Base-by-base conservation (phyloP, 2,888 invertebrate genomes). In the Eupithecia exiguata region DNA sequence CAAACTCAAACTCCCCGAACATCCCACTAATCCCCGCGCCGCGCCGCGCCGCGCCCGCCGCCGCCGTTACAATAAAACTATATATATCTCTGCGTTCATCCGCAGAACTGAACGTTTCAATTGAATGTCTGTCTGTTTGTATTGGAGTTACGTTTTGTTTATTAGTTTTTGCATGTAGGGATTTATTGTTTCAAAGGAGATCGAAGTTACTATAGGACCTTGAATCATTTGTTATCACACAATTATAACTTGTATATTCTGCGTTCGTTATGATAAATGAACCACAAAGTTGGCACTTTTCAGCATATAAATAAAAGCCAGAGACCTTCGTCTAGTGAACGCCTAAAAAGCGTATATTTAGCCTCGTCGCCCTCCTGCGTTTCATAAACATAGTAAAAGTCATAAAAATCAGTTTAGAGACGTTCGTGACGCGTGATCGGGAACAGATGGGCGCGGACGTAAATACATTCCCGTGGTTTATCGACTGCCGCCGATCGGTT, bases 391-490 rank as follows among this genome's bases (percentile, higher is more conserved):
- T 72, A 63, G 78, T 70, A 84, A 84, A 84, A 80, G 82, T 77
- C 80, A 79, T 85, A 83, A 85, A 84, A 83, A 80, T 70, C 78
- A 77, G 73, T 73, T 73, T 82, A 79, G 82, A 74, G 79, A 79
- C 70, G 78, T 71, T 72, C 63, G 74, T 80, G 84, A 83, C 83
- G 77, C 74, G 70, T 81, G 83, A 85, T 83, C 80, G 75, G 80
- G 80, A 80, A 81, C 85, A 78, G 84, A 84, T 78, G 70, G 10
- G 49, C 49, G 49, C 14, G 35, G 25, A 72, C 71, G 69, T 53
- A 75, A 75, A 75, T 75, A 75, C 30, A 68, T 53, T 53, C 21
- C 49, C 49, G 10, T 10, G 49, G 49, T 53, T n/a, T 21, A 53
- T 53, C n/a, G n/a, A 49, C n/a, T n/a, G 49, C 1, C n/a, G n/a